Evolutionary conservation across 2,888 invertebrate genomes (phyloP).

Genomic region (Nysson spinosus): DNA sequence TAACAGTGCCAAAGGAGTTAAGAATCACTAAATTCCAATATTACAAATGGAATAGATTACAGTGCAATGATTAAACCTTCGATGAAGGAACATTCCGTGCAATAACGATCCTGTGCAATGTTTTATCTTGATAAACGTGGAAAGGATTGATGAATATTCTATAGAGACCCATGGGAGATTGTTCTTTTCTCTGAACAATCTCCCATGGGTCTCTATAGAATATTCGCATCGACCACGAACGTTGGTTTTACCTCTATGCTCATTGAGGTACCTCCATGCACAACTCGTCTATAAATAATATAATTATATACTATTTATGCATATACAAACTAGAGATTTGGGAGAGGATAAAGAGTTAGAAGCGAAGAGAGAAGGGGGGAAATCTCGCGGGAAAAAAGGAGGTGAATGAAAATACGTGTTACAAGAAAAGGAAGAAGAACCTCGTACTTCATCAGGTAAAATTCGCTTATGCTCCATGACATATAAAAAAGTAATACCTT

Average conservation of each 20-base stretch:
- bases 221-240: too few relatives aligned
- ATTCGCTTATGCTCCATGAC: conserved; percentile 56
- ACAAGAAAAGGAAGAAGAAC: too few relatives aligned
- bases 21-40: conserved; percentile 16
- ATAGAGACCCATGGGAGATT: too few relatives aligned
- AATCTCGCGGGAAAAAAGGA: conserved; percentile 22
- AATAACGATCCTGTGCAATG: conserved; percentile 41
- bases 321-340: conserved; percentile 49
- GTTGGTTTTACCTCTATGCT: conserved; percentile 35
- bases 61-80: conserved; percentile 39
- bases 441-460: conserved; percentile 49
- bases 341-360: neutral
- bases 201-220: too few relatives aligned
- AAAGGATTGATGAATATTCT: neutral
- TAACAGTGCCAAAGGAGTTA: conserved; percentile 32
- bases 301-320: conserved; percentile 69
- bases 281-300: conserved; percentile 70
- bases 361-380: conserved; percentile 21
- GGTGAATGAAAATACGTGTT: conserved; percentile 8
- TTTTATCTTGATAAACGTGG: conserved; percentile 6
- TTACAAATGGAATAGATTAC: conserved; percentile 1
- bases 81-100: conserved; percentile 35
- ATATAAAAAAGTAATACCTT: conserved; percentile 48
- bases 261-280: conserved; percentile 67
- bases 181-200: too few relatives aligned